Conservation (phyloP, 2,797 vertebrate genomes). For the Spizella passerina region DNA sequence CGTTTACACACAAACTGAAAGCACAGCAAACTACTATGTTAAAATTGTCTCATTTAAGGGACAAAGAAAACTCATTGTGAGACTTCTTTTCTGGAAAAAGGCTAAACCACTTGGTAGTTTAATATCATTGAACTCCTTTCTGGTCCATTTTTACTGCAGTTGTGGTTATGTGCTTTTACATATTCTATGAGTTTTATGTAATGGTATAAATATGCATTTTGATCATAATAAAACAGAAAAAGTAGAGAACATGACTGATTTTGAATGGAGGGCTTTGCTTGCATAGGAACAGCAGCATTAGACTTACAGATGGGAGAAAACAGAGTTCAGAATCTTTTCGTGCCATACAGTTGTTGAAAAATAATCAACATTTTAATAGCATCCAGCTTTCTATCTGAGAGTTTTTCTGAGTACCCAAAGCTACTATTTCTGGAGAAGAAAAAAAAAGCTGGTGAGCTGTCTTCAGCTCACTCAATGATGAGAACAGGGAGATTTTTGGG, state of each 20-base stretch:
- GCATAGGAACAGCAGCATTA: background rate
- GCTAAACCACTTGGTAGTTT: background rate
- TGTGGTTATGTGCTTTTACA: background rate
- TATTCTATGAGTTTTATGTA: constrained; percentile 15
- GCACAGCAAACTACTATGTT: constrained; percentile 43
- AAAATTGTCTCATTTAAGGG: constrained; percentile 62
- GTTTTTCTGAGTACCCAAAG: background rate
- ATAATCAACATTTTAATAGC: background rate
- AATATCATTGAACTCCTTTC: background rate
- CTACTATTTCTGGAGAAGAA: background rate
- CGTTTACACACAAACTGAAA: constrained; percentile 51
- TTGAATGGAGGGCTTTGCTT: background rate
- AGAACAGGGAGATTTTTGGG: background rate
- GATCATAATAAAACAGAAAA: background rate
- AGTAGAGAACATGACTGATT: background rate
- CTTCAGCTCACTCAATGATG: background rate
- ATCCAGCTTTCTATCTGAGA: background rate
- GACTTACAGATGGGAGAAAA: constrained; percentile 37
- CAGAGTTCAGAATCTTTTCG: background rate
- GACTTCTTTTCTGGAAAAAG: background rate
- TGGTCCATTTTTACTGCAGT: background rate
- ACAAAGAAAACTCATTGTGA: constrained; percentile 4
- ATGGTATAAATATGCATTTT: constrained; percentile 20
- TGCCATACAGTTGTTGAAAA: constrained; percentile 8
- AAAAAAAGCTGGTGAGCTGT: background rate